Evolutionary conservation across 64 coral and sea anemone genomes (phyloP).

Genomic region (Montipora foliosa): DNA sequence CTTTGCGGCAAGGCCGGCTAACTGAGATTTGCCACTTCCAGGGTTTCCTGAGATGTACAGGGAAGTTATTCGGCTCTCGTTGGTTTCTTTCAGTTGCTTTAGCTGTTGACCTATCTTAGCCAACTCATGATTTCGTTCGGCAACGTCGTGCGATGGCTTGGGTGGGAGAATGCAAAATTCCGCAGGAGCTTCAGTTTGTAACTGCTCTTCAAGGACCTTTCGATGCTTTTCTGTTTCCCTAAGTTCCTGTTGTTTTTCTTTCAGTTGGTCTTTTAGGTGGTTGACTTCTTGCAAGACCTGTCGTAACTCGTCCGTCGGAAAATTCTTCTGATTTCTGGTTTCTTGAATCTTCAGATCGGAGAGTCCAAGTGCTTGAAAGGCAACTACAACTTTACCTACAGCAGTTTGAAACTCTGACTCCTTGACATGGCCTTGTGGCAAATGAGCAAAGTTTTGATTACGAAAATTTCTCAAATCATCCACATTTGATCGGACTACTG

Average conservation of each 20-base stretch:
- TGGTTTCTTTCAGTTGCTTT: neutral
- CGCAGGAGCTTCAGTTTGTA: neutral
- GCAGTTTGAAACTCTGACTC: constrained; percentile 43
- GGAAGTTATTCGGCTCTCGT: neutral
- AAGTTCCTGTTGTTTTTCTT: too few species aligned
- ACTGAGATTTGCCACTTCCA: constrained; percentile 56
- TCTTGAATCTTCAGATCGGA: neutral
- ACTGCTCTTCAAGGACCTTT: neutral
- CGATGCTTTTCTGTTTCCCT: neutral
- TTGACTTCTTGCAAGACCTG: too few species aligned
- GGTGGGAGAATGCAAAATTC: constrained; percentile 28
- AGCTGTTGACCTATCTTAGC: neutral
- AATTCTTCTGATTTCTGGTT: constrained; percentile 14
- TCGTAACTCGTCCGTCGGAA: neutral
- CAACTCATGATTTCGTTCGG: neutral
- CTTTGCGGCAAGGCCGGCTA: constrained; percentile 37
- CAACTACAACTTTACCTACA: constrained; percentile 12
- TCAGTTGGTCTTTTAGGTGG: too few species aligned
- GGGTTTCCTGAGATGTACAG: constrained; percentile 56
- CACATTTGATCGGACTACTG: constrained; percentile 12
- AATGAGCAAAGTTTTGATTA: constrained; percentile 34
- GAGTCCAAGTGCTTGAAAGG: constrained; percentile 15
- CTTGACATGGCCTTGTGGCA: neutral
- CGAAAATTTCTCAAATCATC: constrained; percentile 51
- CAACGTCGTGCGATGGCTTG: constrained; percentile 15